phyloP scores from a whole-genome alignment of 2,113 vertebrate genomes.

The Cacatua alba region DNA sequence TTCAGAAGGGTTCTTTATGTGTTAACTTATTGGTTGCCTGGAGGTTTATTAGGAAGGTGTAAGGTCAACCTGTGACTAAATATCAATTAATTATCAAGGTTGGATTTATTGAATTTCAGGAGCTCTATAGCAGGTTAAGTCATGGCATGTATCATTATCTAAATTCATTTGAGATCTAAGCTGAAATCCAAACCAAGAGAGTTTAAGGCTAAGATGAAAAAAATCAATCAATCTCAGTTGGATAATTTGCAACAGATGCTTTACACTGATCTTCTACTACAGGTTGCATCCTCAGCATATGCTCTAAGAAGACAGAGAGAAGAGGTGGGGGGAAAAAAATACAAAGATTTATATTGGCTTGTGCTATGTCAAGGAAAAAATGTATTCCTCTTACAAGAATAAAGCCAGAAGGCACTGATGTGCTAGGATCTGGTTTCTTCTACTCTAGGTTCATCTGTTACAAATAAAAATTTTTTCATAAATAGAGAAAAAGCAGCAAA shows the following conservation, averaged over 20 bases:
- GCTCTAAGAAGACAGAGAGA: not conserved
- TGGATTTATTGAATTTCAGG: not conserved
- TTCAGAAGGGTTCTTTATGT: not conserved
- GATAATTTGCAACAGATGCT: slow-evolving; percentile 18
- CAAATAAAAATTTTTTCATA: not conserved
- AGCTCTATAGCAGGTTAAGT: not conserved
- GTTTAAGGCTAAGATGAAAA: not conserved
- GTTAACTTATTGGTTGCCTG: not conserved
- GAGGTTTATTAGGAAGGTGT: not conserved
- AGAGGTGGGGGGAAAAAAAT: not conserved
- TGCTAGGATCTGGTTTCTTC: not conserved
- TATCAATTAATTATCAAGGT: not conserved
- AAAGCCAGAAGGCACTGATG: not conserved
- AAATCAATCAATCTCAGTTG: not conserved
- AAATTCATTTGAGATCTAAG: not conserved
- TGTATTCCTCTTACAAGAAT: not conserved
- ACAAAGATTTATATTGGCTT: not conserved
- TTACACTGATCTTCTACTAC: not conserved
- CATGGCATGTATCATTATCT: not conserved
- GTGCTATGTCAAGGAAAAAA: not conserved
- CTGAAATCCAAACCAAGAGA: not conserved
- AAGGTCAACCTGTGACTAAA: not conserved
- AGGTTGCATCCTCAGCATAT: not conserved
- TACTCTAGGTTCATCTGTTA: not conserved
- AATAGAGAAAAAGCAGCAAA: not conserved